Evolutionary conservation across 2,797 vertebrate genomes (phyloP).

Genomic region (Syndactyla subalaris): DNA sequence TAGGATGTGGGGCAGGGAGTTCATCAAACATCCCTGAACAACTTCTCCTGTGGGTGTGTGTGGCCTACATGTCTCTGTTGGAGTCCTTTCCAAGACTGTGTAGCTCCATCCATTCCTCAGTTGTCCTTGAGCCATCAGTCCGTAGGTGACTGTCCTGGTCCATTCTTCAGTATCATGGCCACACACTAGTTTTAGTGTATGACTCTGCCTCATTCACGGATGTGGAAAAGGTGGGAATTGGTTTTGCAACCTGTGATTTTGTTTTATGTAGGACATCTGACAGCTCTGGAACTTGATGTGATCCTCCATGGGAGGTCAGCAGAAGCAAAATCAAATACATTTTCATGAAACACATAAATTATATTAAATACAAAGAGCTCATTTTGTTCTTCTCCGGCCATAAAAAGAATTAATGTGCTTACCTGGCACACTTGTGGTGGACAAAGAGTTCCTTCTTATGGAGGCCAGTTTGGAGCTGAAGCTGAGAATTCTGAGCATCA

Average conservation of each 20-base stretch:
- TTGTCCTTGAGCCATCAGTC: not conserved
- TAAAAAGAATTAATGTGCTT: not conserved
- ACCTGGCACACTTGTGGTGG: not conserved
- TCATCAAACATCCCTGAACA: not conserved
- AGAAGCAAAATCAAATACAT: not conserved
- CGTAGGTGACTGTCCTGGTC: rapidly evolving
- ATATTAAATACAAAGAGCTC: not conserved
- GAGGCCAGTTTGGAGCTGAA: not conserved
- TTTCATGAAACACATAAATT: not conserved
- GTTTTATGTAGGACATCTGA: not conserved
- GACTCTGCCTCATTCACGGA: not conserved
- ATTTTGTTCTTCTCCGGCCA: not conserved
- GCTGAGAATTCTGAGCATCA: not conserved
- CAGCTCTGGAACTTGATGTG: not conserved
- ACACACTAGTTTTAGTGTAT: not conserved
- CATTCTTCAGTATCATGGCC: not conserved
- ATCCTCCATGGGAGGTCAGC: not conserved
- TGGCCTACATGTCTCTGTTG: rapidly evolving
- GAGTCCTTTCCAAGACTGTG: not conserved
- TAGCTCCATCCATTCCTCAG: not conserved
- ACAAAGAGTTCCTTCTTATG: not conserved
- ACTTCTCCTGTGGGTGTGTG: rapidly evolving
- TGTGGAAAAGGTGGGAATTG: not conserved
- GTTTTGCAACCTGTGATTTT: not conserved
- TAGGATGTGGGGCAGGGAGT: not conserved